phyloP scores from a whole-genome alignment of 1,140 invertebrate species.

The Coboldia fuscipes region DNA sequence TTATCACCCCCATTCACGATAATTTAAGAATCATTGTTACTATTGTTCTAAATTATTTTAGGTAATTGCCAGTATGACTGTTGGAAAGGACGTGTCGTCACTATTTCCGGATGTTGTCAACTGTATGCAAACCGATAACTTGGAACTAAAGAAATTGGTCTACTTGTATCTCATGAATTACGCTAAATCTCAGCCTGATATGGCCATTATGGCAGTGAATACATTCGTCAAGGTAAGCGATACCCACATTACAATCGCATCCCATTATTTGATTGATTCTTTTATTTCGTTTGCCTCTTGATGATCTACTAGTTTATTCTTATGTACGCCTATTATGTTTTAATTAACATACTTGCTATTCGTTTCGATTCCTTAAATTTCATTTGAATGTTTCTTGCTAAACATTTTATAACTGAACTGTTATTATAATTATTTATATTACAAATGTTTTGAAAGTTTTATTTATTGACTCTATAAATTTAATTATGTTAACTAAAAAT shows the following conservation, averaged over 20 bases:
- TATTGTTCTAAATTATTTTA: too few relatives aligned
- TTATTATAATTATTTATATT: background rate
- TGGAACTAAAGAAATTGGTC: constrained; percentile 97
- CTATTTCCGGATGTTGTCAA: constrained; percentile 99
- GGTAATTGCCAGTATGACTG: constrained; percentile 99
- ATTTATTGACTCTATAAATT: background rate
- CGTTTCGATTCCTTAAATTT: background rate
- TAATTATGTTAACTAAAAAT: constrained; percentile 4
- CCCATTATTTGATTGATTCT: background rate
- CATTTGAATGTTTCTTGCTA: background rate
- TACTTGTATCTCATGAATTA: constrained; percentile 99
- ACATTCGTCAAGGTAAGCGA: constrained; percentile 92
- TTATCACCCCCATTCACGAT: constrained; percentile 1
- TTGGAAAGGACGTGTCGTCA: constrained; percentile 89
- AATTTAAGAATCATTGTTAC: too few relatives aligned
- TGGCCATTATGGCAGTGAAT: constrained; percentile 99
- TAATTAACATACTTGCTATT: background rate
- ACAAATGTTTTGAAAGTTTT: background rate
- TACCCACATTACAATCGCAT: background rate
- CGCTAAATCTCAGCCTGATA: constrained; percentile 98
- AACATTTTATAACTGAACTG: background rate
- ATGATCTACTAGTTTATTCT: background rate
- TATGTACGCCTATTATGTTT: background rate
- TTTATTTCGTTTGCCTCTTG: background rate
- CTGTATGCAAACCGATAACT: constrained; percentile 99